Base-by-base conservation (phyloP, 2,888 invertebrate genomes). In the Sinodicranocentrus sp. region DNA sequence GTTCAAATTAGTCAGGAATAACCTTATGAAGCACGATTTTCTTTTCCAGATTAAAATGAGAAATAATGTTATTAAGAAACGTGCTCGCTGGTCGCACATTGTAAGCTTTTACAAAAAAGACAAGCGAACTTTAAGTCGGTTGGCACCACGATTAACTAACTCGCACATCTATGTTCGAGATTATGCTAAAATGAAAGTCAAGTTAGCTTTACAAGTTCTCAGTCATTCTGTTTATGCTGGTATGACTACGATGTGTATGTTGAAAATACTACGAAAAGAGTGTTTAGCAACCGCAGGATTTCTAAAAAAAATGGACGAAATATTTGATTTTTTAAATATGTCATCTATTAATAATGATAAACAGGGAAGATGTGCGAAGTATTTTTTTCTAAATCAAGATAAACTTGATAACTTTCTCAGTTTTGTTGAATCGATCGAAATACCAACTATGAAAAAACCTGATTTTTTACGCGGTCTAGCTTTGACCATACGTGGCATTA, bases 311-410 rank as follows among this genome's bases (percentile, higher is more conserved):
- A 19, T 77, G 5, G 43, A 77, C 39, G 33, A 57, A 17, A 17
- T 77, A 39, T 77, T 77, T 21, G 77, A 77, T 43, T 23, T 67
- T 21, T 25, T 68, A 19, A 77, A 77, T 23, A 67, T 77, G 23
- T 67, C 67, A 23, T 48, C 67, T 15, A 54, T 25, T 25, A 17
- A 6, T 3, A 25, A 33, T 6, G 63, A 57, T 17, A 77, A 77
- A 33, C 1, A 23, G 26, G 13, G 23, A 3, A 8, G 61, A 26
- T 48, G 63, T 19, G 76, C 44, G 8, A 48, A 26, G 44, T 10
- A 76, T n/a, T 65, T 21, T 6, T 61, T 43, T 25, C 10, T 19
- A 3, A 43, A 73, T 21, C 2, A 21, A 10, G 8, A 25, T 2
- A 43, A 8, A 17, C 2, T 73, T 23, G 61, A 73, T 6, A 5